Evolutionary conservation across 2,113 vertebrate species (phyloP).

Genomic region (Charina bottae): DNA sequence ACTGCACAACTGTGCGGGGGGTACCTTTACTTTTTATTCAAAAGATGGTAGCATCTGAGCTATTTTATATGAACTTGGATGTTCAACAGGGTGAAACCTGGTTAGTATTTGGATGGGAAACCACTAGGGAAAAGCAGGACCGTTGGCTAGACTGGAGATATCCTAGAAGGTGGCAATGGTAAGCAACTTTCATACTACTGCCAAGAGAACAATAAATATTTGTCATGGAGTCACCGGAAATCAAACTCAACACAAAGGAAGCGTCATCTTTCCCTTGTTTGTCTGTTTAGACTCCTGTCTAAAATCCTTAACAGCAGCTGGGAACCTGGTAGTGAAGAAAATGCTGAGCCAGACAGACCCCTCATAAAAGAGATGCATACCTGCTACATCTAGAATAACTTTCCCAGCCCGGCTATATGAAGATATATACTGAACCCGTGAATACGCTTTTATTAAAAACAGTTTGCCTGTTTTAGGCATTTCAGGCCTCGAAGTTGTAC

Average conservation of each 20-base stretch:
- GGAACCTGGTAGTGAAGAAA: not conserved
- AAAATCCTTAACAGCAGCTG: not conserved
- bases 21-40: no score
- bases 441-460: not conserved
- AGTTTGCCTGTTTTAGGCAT: not conserved
- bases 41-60: not conserved
- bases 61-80: not conserved
- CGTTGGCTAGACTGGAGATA: not conserved
- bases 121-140: not conserved
- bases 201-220: not conserved
- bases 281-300: not conserved
- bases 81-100: not conserved
- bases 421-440: not conserved
- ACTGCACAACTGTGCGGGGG: no score
- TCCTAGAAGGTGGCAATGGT: not conserved
- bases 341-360: not conserved
- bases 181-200: not conserved
- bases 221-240: not conserved
- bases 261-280: not conserved
- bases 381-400: not conserved
- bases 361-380: not conserved
- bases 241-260: not conserved
- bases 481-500: not conserved
- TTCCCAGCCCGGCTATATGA: not conserved
- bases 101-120: not conserved